Evolutionary conservation across 2,888 invertebrate genomes (phyloP), one percentile per base, ranked within the genome.

Genomic region (Sinopyrophorus schimmeli): DNA sequence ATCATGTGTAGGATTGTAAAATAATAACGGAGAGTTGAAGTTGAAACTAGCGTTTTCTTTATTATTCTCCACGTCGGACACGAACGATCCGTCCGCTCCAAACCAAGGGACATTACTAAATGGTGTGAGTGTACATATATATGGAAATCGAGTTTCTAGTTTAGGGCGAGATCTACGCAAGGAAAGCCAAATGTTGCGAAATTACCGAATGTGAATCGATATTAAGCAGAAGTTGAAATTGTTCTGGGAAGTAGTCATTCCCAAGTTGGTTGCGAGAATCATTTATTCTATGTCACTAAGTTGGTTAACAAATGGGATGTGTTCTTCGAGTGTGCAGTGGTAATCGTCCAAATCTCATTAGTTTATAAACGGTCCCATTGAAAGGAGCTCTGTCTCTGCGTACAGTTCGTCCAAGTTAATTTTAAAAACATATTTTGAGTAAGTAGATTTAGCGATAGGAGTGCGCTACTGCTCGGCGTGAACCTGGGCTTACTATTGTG

Each of bases 271-370:
- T 43, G 53, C 56, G 47, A 48, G 54, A 54, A 54, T 44, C 63
- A 61, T 63, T 67, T 61, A 66, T 67, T 64, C 62, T 61, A 60
- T 67, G 68, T 67, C 67, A 64, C 65, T 65, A 65, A 68, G 64
- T 66, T 62, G 65, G 55, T 60, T 66, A 68, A 70, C 68, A 70
- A 69, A 68, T 68, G 67, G 61, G 64, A 62, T 64, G 49, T 53
- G 53, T 54, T 47, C 41, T 46, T 34, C 53, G 65, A 66, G 66
- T 69, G 65, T 67, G 63, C 67, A 60, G 54, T 60, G 55, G 68
- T 67, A 70, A 69, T 70, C 63, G 69, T 64, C 67, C 67, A 66
- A 65, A 67, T 68, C 70, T 70, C 71, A 71, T 71, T 71, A 71
- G 66, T 62, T 66, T 68, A 70, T 70, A 69, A 71, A 71, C 67